Base-by-base conservation (phyloP, 2,113 vertebrate species). In the Tenebrosternarchus preto region DNA sequence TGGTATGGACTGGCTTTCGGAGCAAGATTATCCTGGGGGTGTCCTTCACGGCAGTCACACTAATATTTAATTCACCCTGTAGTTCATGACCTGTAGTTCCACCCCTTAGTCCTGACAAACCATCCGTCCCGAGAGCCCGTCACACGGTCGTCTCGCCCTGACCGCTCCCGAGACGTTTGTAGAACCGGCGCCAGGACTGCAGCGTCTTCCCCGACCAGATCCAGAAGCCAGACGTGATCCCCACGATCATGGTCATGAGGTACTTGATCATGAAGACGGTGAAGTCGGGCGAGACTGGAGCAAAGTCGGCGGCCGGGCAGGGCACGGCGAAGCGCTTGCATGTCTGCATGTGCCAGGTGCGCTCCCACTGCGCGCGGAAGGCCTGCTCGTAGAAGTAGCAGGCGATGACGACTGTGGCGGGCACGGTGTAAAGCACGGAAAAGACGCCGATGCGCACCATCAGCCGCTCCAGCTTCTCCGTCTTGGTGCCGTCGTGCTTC, bases 261-360 rank as follows among this genome's bases (percentile, higher is more conserved):
- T 98, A 96, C 89, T 98, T 98, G 90, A 98, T 96, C 95, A 98
- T 94, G 87, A 98, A 97, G 79, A 97, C 93, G 0, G 95, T 95
- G 89, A 98, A 96, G 91, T 96, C 95, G 0, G 96, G 96, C 6
- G 93, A 94, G 93, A 93, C 91, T 8, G 94, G 94, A 0, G 93
- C 90, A 16, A 94, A 92, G 86, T 93, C 92, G 83, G 92, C 89
- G 1, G 88, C 88, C 0, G 94, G 95, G 85, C 97, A 98, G 3
- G 95, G 94, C 68, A 96, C 91, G 0, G 93, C 95, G 0, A 97
- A 97, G 4, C 92, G 93, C 84, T 94, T 94, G 89, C 97, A 98
- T 0, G 94, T 96, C 89, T 95, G 95, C 84, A 93, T 89, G 72
- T 93, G 95, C 97, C 96, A 98, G 0, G 95, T 95, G 80, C 90